Evolutionary conservation across 2,888 invertebrate species (phyloP), one percentile per base, ranked within the genome.

Genomic region (Melanchra persicariae): DNA sequence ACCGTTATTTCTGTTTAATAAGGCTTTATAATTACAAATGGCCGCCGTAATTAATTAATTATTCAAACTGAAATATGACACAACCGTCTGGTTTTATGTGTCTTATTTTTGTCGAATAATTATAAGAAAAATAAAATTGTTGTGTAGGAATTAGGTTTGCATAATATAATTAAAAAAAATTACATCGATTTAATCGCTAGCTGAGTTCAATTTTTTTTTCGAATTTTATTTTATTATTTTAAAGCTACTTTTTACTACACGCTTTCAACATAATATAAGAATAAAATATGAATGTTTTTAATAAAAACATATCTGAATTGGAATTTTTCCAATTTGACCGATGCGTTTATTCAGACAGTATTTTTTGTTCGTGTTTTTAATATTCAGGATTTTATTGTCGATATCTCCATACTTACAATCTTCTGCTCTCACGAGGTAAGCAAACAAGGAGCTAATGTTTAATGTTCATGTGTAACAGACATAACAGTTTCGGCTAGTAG

Each of bases 21-120:
- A 76, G 37, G 34, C 34, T 67, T 49, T n/a, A 57, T 77, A 74
- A 82, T 83, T 73, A 69, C 55, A 49, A 61, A 55, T 63, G 49
- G 43, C 60, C 10, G 57, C 34, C 24, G 34, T 65, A 57, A 40
- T 60, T 49, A 55, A 74, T 84, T 74, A 63, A 70, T 72, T 70
- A 82, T 75, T 82, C 54, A 82, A 67, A 68, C 59, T 64, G 66
- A 64, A 72, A 71, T 68, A 22, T 58, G 34, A 59, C 60, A 60
- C 52, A 30, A 40, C 34, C 45, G 24, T 58, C 24, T 40, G 10
- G 19, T 45, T 19, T 26, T 17, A 26, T 54, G 1, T 45, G 30
- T 6, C 43, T 70, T 55, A 17, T 34, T 40, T 37, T 24, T 7
- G 1, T 40, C 10, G 19, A 34, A 26, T 43, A 7, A 17, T 24